Evolutionary conservation across 2,797 vertebrate genomes (phyloP).

Genomic region (Sarcoramphus papa): DNA sequence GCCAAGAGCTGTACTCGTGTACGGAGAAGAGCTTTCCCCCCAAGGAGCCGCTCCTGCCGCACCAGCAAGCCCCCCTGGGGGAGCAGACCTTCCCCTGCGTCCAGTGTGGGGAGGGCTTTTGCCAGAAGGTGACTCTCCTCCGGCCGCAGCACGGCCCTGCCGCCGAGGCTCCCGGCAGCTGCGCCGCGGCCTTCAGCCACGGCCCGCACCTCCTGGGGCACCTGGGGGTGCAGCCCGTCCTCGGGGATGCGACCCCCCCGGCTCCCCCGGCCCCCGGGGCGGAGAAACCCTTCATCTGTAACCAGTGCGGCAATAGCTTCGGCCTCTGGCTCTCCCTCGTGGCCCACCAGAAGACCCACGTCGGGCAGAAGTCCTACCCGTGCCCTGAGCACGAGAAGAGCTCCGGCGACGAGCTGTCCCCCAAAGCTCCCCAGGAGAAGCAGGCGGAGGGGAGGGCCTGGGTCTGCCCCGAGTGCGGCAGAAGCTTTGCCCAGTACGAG

Average conservation of each 20-base stretch:
- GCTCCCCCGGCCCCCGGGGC: background rate
- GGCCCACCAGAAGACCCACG: slow-evolving; percentile 32
- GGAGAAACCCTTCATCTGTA: slow-evolving; percentile 29
- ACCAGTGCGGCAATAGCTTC: slow-evolving; percentile 40
- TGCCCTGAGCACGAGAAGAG: background rate
- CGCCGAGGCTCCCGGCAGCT: fast-evolving
- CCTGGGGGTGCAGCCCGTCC: background rate
- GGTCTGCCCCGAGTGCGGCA: slow-evolving; percentile 1
- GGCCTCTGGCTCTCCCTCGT: slow-evolving; percentile 11
- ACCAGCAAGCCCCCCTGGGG: background rate
- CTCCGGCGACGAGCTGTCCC: background rate
- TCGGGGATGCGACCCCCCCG: fast-evolving
- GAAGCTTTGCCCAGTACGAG: background rate
- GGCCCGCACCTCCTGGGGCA: background rate
- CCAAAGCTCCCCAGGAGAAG: background rate
- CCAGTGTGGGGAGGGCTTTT: background rate
- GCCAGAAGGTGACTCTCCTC: background rate
- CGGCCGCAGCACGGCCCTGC: background rate
- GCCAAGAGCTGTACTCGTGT: background rate
- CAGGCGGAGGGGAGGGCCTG: background rate
- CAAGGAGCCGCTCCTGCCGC: background rate
- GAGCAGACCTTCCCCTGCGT: background rate
- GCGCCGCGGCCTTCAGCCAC: background rate
- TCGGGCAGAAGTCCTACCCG: background rate
- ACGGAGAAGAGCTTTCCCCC: background rate